Conservation (phyloP, 2,888 invertebrate species). For the Agrenia bidenticulata region DNA sequence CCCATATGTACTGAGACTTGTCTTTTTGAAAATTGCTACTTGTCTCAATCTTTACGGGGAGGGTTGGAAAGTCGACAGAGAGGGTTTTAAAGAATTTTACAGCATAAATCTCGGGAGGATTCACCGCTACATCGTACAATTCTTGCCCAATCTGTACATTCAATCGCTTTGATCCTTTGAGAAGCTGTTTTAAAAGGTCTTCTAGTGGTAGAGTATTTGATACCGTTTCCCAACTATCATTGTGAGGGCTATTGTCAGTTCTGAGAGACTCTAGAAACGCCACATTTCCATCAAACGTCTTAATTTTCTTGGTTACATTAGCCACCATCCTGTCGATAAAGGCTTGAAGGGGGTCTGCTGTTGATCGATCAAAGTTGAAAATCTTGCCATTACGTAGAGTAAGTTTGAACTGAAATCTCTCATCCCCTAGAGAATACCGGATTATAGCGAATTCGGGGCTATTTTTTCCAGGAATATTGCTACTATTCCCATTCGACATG, state of each 20-base stretch:
- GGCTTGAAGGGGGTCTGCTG: conserved; percentile 28
- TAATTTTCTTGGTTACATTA: conserved; percentile 48
- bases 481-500: no score
- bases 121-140: conserved; percentile 37
- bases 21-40: conserved; percentile 39
- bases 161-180: conserved; percentile 13
- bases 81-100: conserved; percentile 39
- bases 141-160: conserved; percentile 38
- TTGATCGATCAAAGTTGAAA: conserved; percentile 57
- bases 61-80: conserved; percentile 40
- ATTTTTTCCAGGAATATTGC: not conserved
- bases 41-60: conserved; percentile 46
- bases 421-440: conserved; percentile 59
- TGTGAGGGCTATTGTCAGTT: not conserved
- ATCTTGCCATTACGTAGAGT: conserved; percentile 60
- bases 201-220: not conserved
- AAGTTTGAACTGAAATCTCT: conserved; percentile 63
- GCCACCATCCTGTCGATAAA: conserved; percentile 40
- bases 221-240: not conserved
- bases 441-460: conserved; percentile 58
- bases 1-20: conserved; percentile 43
- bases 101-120: conserved; percentile 48
- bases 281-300: conserved; percentile 32
- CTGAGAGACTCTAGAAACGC: conserved; percentile 18
- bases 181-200: conserved; percentile 13